Conservation (phyloP, 2,113 vertebrate species). For the Aegotheles bennettii region DNA sequence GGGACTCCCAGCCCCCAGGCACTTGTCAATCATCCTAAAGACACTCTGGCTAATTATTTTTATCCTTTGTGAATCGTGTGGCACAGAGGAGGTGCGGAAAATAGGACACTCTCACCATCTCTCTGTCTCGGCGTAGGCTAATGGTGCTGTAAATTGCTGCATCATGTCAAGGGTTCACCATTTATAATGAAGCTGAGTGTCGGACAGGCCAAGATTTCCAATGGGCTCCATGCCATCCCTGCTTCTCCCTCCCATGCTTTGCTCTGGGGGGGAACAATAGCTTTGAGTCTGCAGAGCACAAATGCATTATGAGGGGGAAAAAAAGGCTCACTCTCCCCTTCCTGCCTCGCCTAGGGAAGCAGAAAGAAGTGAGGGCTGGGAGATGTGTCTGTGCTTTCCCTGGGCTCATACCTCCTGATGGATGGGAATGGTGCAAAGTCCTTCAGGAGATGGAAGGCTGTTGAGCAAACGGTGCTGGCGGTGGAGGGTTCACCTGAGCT, state of each 20-base stretch:
- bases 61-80: not conserved
- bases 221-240: not conserved
- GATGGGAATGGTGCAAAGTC: not conserved
- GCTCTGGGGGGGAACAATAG: fast-evolving
- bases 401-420: not conserved
- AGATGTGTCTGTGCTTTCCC: not conserved
- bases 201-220: not conserved
- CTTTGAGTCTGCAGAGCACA: not conserved
- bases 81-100: not conserved
- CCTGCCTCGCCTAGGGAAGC: not conserved
- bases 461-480: fast-evolving
- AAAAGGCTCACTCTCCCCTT: not conserved
- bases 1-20: not conserved
- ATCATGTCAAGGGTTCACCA: not conserved
- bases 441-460: not conserved
- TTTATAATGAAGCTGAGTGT: not conserved
- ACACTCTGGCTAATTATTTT: slow-evolving; percentile 37
- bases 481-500: not conserved
- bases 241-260: not conserved
- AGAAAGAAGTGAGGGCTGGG: fast-evolving
- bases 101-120: not conserved
- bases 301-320: not conserved
- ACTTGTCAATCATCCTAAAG: slow-evolving; percentile 2
- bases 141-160: not conserved
- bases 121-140: not conserved